Evolutionary conservation across 53 echinoderm and acorn worm species (phyloP).

Genomic region (Paracentrotus lividus): DNA sequence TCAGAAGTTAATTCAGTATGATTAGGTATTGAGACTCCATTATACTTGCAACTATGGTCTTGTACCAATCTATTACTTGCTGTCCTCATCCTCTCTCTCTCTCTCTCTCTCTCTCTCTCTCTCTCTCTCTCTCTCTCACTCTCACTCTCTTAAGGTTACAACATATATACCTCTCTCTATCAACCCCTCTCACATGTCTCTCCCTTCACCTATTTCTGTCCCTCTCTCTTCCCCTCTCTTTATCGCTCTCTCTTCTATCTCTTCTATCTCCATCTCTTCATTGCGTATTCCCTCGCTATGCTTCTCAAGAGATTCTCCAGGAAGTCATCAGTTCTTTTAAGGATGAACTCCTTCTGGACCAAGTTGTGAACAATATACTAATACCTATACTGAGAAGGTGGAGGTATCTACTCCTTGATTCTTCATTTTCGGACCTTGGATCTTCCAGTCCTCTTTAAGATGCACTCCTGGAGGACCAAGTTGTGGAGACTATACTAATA

Average conservation of each 20-base stretch:
- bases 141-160: too few species aligned
- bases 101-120: not conserved
- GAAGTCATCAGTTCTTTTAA: not conserved
- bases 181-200: not conserved
- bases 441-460: not conserved
- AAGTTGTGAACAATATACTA: not conserved
- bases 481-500: conserved; percentile 50
- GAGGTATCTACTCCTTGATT: not conserved
- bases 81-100: not conserved
- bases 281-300: not conserved
- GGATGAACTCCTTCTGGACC: not conserved
- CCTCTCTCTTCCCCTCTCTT: not conserved
- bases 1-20: too few species aligned
- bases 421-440: conserved; percentile 26
- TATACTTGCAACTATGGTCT: too few species aligned
- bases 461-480: not conserved
- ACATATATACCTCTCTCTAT: too few species aligned
- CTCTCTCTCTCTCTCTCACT: conserved; percentile 10
- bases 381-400: conserved; percentile 56
- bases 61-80: too few species aligned
- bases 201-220: not conserved
- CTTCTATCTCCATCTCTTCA: not conserved
- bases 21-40: too few species aligned
- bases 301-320: not conserved
- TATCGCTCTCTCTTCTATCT: not conserved